Evolutionary conservation across 2,113 vertebrate genomes (phyloP), one percentile per base, ranked within the genome.

Genomic region (Tachycineta bicolor): DNA sequence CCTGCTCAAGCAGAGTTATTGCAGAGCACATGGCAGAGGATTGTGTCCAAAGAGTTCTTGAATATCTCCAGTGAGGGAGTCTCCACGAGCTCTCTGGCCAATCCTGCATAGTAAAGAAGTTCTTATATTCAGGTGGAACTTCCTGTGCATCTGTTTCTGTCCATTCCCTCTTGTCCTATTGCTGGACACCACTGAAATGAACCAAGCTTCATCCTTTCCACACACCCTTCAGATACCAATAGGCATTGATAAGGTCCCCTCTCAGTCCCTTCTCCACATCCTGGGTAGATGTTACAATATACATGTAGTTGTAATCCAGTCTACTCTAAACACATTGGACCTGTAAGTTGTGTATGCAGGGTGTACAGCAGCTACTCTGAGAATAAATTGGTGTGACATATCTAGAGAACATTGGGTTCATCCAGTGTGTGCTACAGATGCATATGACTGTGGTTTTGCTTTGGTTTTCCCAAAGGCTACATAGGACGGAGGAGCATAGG

Each of bases 151-250:
- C 20, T 24, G 16, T 46, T 52, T 81, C 26, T 67, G 15, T 6
- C 15, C 1, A 0, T 25, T 60, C 2, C 28, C 8, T 73, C 50
- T 50, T 73, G 21, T 26, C 17, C 11, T 64, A 2, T 33, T 58
- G 21, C 39, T 46, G 47, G 22, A 10, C 14, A 56, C 21, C 3
- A 37, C 21, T 18, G 11, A 73, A 25, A 31, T 0, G 0, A 65
- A 23, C 12, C 18, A 4, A 11, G 8, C 12, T 43, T 39, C 31
- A 28, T 37, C 8, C 26, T 58, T 56, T 50, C 8, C 26, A n/a
- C 22, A 52, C 12, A 19, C 12, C 44, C 19, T 65, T 52, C 53
- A 68, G 37, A 44, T 19, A 37, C 13, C 44, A 12, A 10, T 6
- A 60, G 26, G 11, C 5, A 44, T 52, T 44, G 33, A 29, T n/a